Conservation (phyloP, 2,113 vertebrate genomes). For the Psittacara wagleri region DNA sequence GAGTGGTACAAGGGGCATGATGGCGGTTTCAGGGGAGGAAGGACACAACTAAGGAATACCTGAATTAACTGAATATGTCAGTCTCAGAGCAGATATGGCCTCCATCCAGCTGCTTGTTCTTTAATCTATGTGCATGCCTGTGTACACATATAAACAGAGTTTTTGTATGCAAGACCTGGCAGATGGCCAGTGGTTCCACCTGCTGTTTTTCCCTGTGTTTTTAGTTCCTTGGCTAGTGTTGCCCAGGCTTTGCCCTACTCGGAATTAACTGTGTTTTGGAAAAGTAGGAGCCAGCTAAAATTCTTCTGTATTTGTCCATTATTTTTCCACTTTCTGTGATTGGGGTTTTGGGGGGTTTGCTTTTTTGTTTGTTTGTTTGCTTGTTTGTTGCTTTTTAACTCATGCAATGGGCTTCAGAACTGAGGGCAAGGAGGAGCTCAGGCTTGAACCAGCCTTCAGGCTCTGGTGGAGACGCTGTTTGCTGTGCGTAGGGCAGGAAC, state of each 20-base stretch:
- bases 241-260: background rate
- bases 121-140: background rate
- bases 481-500: background rate
- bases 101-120: background rate
- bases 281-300: background rate
- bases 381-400: background rate
- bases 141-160: background rate
- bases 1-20: too few species aligned
- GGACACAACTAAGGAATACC: background rate
- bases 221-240: background rate
- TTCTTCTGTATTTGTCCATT: background rate
- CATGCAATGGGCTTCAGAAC: background rate
- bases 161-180: background rate
- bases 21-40: background rate
- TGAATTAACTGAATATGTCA: background rate
- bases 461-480: rapidly evolving
- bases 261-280: background rate
- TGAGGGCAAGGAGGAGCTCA: background rate
- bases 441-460: background rate
- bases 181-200: background rate
- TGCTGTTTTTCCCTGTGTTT: background rate
- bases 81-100: background rate
- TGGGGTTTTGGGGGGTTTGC: background rate
- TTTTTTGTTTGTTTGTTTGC: background rate
- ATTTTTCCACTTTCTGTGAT: background rate